A percentile compares a stretch with the other conserved stretches of the same genome.
phyloP scores from a whole-genome alignment of 2,888 invertebrate genomes.

The Pegoplata infirma region DNA sequence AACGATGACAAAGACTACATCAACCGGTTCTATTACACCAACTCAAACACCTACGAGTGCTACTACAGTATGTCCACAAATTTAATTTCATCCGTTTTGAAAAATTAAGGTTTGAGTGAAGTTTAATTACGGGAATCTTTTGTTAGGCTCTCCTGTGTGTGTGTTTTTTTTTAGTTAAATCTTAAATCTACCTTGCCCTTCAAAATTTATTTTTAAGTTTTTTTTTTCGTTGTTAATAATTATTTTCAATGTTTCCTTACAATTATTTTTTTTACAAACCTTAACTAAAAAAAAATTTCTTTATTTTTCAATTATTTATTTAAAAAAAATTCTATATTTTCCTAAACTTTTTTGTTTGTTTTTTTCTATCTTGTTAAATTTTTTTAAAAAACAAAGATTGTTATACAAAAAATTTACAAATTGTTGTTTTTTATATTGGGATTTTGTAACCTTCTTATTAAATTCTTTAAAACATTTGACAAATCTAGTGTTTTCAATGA shows the following conservation, averaged over 20 bases:
- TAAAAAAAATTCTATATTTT: slow-evolving; percentile 19
- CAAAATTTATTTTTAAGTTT: slow-evolving; percentile 31
- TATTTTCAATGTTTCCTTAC: slow-evolving; percentile 7
- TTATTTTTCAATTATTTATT: slow-evolving; percentile 28
- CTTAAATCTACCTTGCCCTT: too few relatives aligned
- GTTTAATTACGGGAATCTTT: slow-evolving; percentile 41
- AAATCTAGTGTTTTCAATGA: too few relatives aligned
- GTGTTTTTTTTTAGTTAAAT: slow-evolving; percentile 8
- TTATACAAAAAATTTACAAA: slow-evolving; percentile 5
- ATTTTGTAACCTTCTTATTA: too few relatives aligned
- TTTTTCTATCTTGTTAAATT: neutral
- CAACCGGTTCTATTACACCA: slow-evolving; percentile 49
- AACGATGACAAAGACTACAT: slow-evolving; percentile 29
- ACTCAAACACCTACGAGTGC: slow-evolving; percentile 53
- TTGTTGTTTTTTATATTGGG: neutral
- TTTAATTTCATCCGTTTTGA: slow-evolving; percentile 43
- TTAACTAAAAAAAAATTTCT: slow-evolving; percentile 23
- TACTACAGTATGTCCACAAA: slow-evolving; percentile 53
- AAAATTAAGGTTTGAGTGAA: neutral
- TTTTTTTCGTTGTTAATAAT: slow-evolving; percentile 35
- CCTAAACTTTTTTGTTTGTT: slow-evolving; percentile 27
- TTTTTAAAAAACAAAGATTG: neutral
- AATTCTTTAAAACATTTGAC: too few relatives aligned
- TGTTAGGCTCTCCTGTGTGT: neutral
- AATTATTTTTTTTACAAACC: slow-evolving; percentile 30